These are phyloP conservation scores for Lamproptera curius DNA, from an alignment of 2,888 invertebrate species.

Conservation along the genomic window DNA sequence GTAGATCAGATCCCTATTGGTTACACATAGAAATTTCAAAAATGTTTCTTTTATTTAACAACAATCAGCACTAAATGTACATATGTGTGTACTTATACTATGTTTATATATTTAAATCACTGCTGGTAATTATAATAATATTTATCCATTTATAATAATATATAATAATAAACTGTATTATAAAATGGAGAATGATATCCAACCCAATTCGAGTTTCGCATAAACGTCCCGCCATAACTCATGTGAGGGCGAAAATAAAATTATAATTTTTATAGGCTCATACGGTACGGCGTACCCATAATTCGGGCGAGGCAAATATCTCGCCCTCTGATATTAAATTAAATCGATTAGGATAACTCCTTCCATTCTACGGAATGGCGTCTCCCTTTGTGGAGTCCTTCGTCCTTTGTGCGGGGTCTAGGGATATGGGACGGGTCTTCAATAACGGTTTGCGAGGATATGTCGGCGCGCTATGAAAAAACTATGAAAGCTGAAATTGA, in stretches of 20 bases:
- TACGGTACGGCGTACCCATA: constrained; percentile 27
- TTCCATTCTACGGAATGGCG: constrained; percentile 15
- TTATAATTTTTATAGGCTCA: constrained; percentile 23
- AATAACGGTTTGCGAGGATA: constrained; percentile 10
- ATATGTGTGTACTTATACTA: no score
- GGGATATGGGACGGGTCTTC: constrained; percentile 4
- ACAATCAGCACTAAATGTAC: no score
- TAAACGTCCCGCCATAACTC: constrained; percentile 18
- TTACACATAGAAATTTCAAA: no score
- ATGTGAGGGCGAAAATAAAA: constrained; percentile 20
- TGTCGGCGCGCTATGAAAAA: constrained; percentile 2
- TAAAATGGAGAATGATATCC: neutral
- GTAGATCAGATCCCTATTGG: no score
- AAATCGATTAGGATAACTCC: constrained; percentile 41
- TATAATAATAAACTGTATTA: neutral
- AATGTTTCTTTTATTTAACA: no score
- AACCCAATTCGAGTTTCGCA: neutral
- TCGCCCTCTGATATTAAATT: constrained; percentile 38
- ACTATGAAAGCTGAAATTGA: neutral
- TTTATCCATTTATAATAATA: no score
- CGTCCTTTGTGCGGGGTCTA: constrained; percentile 8
- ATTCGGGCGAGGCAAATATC: constrained; percentile 32
- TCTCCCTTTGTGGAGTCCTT: constrained; percentile 13
- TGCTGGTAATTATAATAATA: no score
- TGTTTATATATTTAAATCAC: no score